Conservation (phyloP, 2,888 invertebrate genomes). For the Petrolisthes manimaculis region DNA sequence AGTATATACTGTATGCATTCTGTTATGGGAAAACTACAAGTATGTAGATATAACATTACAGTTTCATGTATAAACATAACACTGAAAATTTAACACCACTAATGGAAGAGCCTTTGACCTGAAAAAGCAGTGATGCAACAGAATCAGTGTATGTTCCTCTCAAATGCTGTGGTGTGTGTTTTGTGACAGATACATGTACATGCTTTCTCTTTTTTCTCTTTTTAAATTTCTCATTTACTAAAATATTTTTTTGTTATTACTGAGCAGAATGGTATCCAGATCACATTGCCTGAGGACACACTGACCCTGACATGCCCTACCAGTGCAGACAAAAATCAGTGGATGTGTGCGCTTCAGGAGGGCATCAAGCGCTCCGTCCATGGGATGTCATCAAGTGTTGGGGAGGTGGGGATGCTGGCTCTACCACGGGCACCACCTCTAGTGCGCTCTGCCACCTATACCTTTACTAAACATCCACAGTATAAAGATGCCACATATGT, state of each 20-base stretch:
- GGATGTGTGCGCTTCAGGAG: conserved; percentile 82
- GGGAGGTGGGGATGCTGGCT: conserved; percentile 67
- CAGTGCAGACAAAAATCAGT: conserved; percentile 81
- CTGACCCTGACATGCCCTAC: conserved; percentile 78
- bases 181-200: no score
- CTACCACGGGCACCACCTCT: conserved; percentile 78
- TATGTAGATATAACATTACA: no score
- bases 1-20: no score
- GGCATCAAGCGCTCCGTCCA: conserved; percentile 74
- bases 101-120: no score
- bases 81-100: no score
- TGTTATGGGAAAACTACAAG: no score
- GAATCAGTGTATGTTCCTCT: no score
- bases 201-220: conserved; percentile 49
- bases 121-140: no score
- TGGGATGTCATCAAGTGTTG: not conserved
- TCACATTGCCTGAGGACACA: conserved; percentile 84
- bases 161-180: no score
- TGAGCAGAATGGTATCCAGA: conserved; percentile 68
- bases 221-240: no score
- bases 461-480: conserved; percentile 79
- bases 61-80: no score
- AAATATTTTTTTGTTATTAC: no score
- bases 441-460: conserved; percentile 79
- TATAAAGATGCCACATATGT: conserved; percentile 84